A percentile compares a stretch with the other conserved stretches of the same genome.
Conservation (phyloP, 1,140 invertebrate genomes). For the Drosophila bipectinata region DNA sequence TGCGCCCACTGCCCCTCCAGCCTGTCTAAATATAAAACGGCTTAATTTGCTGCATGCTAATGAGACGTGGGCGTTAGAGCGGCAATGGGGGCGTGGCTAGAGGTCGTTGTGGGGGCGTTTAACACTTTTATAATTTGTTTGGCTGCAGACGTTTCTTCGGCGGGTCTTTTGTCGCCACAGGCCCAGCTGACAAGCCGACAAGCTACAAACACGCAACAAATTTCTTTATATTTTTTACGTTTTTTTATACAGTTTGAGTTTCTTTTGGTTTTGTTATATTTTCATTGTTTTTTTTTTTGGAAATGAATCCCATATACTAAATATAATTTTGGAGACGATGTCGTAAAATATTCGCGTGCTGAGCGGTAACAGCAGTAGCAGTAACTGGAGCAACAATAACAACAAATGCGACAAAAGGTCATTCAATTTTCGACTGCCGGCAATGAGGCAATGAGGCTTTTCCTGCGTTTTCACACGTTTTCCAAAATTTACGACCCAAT, state of each 20-base stretch:
- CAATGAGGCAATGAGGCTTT: conserved; percentile 79
- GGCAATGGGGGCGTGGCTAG: conserved; percentile 7
- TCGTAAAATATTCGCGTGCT: conserved; percentile 80
- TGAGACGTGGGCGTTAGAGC: conserved; percentile 31
- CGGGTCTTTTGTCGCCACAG: conserved; percentile 58
- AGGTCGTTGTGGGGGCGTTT: conserved; percentile 61
- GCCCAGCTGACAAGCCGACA: conserved; percentile 68
- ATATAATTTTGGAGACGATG: conserved; percentile 68
- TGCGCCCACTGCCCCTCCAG: background rate
- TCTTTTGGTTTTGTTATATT: background rate
- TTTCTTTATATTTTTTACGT: conserved; percentile 13
- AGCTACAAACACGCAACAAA: conserved; percentile 60
- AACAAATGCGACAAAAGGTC: conserved; percentile 59
- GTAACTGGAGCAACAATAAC: conserved; percentile 41
- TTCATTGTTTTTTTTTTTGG: conserved; percentile 11
- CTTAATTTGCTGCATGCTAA: conserved; percentile 80
- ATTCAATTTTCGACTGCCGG: conserved; percentile 73
- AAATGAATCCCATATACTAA: conserved; percentile 25
- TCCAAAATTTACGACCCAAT: conserved; percentile 75
- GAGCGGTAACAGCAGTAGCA: conserved; percentile 32
- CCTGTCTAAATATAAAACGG: conserved; percentile 70
- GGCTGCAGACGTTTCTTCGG: conserved; percentile 34
- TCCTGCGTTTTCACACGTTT: conserved; percentile 81
- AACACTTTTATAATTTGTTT: conserved; percentile 74
- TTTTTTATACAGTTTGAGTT: conserved; percentile 1